Conservation (phyloP, 2,113 vertebrate genomes). For the Tachuris rubrigastra region DNA sequence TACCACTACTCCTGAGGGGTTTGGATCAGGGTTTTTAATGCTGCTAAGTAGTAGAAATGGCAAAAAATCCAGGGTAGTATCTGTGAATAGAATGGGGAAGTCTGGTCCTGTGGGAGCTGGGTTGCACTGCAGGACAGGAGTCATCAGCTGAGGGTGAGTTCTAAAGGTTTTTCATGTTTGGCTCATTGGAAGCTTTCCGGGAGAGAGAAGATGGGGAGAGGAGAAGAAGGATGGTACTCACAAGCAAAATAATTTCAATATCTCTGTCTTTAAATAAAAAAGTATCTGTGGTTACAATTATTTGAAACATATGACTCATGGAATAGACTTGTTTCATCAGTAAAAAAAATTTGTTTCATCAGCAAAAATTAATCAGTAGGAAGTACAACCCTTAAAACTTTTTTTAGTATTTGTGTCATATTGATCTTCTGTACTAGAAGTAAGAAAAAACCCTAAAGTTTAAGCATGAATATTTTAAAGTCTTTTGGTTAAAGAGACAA, state of each 20-base stretch:
- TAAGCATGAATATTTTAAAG: neutral
- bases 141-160: neutral
- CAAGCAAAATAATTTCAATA: neutral
- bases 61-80: neutral
- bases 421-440: neutral
- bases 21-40: neutral
- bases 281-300: neutral
- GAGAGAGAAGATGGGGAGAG: neutral
- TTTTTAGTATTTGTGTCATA: neutral
- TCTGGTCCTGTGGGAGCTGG: neutral
- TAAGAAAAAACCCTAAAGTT: neutral
- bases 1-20: fast-evolving
- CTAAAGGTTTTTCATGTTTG: neutral
- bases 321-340: neutral
- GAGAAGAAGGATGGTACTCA: neutral
- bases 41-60: neutral
- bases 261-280: neutral
- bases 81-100: neutral
- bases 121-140: neutral
- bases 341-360: neutral
- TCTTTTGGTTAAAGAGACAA: neutral
- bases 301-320: neutral
- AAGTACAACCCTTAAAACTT: neutral
- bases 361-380: neutral
- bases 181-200: neutral